phyloP scores from a whole-genome alignment of 2,888 invertebrate genomes.

The Colletes collaris region DNA sequence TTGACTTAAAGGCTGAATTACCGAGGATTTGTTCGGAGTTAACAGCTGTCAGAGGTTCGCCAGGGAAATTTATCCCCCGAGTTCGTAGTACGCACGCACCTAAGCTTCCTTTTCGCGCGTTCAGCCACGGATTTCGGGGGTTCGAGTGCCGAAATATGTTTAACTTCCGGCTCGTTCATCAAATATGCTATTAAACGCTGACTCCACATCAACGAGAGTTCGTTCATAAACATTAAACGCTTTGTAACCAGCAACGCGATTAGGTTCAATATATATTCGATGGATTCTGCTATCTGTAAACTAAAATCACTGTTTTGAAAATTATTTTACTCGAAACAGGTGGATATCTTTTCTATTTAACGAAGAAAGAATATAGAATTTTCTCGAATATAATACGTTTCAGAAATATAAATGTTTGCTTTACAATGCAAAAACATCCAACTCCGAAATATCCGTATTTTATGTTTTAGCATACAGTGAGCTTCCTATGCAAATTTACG shows the following conservation, averaged over 20 bases:
- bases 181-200: constrained; percentile 10
- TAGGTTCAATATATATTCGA: no score
- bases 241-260: neutral
- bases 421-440: no score
- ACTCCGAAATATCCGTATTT: no score
- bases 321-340: no score
- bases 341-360: no score
- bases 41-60: constrained; percentile 56
- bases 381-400: no score
- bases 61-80: constrained; percentile 49
- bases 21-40: constrained; percentile 53
- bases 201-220: neutral
- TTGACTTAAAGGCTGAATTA: constrained; percentile 66
- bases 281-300: no score
- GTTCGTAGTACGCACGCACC: constrained; percentile 23
- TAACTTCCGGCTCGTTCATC: constrained; percentile 10
- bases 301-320: no score
- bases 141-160: constrained; percentile 20
- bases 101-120: neutral
- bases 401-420: no score
- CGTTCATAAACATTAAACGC: neutral
- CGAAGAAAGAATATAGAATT: no score
- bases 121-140: neutral
- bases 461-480: no score
- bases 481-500: no score